phyloP scores from a whole-genome alignment of 2,113 vertebrate species.

The Bubo scandiacus region DNA sequence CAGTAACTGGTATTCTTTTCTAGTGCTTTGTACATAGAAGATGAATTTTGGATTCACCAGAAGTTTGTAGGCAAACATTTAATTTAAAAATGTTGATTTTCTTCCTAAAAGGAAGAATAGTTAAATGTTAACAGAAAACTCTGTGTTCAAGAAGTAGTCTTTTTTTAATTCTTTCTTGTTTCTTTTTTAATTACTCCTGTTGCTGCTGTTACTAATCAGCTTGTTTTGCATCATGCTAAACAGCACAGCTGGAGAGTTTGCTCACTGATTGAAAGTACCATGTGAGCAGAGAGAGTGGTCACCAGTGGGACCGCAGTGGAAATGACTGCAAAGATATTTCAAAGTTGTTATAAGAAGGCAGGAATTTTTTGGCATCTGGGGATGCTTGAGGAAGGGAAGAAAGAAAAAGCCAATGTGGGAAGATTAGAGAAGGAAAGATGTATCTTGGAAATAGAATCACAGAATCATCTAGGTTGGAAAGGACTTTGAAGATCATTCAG shows the following conservation, averaged over 20 bases:
- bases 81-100: background rate
- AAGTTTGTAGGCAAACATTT: background rate
- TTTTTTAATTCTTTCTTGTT: background rate
- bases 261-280: constrained; percentile 21
- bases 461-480: no score
- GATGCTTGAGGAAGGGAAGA: background rate
- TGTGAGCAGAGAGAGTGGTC: background rate
- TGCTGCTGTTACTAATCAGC: constrained; percentile 40
- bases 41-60: background rate
- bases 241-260: constrained; percentile 47
- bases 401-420: background rate
- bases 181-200: constrained; percentile 51
- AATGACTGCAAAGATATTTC: constrained; percentile 6
- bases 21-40: background rate
- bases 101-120: background rate
- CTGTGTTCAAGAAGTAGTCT: background rate
- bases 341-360: background rate
- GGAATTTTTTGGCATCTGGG: background rate
- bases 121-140: background rate
- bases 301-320: background rate
- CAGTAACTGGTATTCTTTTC: background rate
- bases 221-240: constrained; percentile 35
- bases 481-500: no score
- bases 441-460: background rate
- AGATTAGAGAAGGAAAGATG: background rate